Base-by-base conservation (phyloP, 2,113 vertebrate genomes). In the Brachypteracias leptosomus region DNA sequence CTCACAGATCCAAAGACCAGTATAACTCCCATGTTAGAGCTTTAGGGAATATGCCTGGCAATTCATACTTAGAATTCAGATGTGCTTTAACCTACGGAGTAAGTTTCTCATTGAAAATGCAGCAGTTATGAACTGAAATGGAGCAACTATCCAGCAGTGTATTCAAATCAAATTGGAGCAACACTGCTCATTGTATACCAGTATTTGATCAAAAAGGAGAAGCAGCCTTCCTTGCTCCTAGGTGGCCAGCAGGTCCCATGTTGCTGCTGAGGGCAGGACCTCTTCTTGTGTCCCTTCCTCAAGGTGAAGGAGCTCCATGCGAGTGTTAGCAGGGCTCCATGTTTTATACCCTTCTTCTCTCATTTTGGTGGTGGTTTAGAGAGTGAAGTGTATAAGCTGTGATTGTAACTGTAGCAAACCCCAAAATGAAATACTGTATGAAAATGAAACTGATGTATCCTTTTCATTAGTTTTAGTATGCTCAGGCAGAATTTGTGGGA, bases 401-500 rank as follows among this genome's bases (percentile, higher is more conserved):
- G 80, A 92, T 72, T 49, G 36, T 92, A 89, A 66, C 1, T 10
- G 84, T 85, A 82, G 78, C 81, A 95, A 87, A 87, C 58, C 31
- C 51, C 77, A n/a, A 81, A 85, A 90, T 95, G 63, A 95, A 94
- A 75, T 82, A 61, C 86, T 75, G 15, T 82, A 73, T 87, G 66
- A 65, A 91, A 94, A 46, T 87, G 87, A 95, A 94, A 70, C 77
- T 96, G 94, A 94, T 85, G 71, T 85, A 81, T 92, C 84, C 49
- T 95, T 95, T 92, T 95, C 89, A 91, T 95, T 95, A 95, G 89
- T 91, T 94, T 94, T 89, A 61, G 77, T 93, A 90, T 46, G 71
- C 87, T 93, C 62, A 58, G 70, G 83, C 84, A 85, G 95, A 94
- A 95, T 95, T 95, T 82, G 87, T 85, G 66, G 94, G 89, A 95